A percentile compares a stretch with the other conserved stretches of the same genome.
These are phyloP conservation scores for Mesocricetus auratus DNA, from an alignment of 2,113 vertebrate genomes.

Conservation along the genomic window DNA sequence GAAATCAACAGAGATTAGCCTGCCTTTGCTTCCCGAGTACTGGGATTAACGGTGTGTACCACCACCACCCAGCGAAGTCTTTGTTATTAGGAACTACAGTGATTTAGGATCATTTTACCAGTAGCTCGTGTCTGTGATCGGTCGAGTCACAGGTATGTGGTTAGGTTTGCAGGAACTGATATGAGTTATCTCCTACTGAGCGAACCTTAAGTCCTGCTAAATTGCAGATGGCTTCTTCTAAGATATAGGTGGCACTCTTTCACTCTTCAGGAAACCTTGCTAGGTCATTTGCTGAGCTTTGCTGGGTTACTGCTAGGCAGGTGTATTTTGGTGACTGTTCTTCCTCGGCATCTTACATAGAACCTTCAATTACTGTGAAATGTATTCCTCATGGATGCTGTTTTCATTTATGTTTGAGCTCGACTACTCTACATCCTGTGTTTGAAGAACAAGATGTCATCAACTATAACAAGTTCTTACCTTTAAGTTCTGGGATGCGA, in stretches of 20 bases:
- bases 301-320: neutral
- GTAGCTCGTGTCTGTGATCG: neutral
- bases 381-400: neutral
- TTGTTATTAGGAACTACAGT: too few relatives aligned
- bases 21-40: too few relatives aligned
- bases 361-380: neutral
- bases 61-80: too few relatives aligned
- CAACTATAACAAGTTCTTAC: neutral
- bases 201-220: neutral
- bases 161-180: neutral
- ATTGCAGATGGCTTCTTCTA: too few relatives aligned
- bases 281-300: neutral
- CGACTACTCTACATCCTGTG: neutral
- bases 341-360: neutral
- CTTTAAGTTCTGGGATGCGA: neutral
- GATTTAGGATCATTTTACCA: neutral
- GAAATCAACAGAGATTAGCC: too few relatives aligned
- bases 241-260: neutral
- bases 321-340: neutral
- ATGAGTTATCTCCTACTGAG: neutral
- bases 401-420: neutral
- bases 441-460: neutral
- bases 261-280: accelerated
- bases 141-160: neutral
- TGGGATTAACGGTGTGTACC: too few relatives aligned